Base-by-base conservation (phyloP, 2,113 vertebrate species). In the Cisticola juncidis region DNA sequence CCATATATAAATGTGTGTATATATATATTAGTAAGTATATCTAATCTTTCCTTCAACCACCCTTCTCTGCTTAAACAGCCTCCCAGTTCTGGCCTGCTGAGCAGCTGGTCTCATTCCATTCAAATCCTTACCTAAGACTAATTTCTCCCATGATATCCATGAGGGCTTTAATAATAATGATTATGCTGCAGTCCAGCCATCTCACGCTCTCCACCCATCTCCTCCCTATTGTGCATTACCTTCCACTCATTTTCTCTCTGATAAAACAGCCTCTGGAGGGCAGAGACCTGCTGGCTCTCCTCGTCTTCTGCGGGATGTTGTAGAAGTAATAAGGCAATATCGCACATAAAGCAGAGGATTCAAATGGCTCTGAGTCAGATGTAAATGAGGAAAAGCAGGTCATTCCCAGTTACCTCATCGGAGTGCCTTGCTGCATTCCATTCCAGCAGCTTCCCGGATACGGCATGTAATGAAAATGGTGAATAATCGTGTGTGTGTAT, bases 371-470 rank as follows among this genome's bases (percentile, higher is more conserved):
- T 97, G 96, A 97, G 90, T 96, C 92, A 97, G 90, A 95, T 93
- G 94, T 60, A 96, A 92, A 96, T 95, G 92, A 96, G 83, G 90
- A 94, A 88, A 97, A 96, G 93, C 93, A 97, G 95, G 94, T 96
- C 95, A 95, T 95, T 94, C 76, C 77, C 77, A 93, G 90, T 96
- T 97, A 97, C 96, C 93, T 96, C 95, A 96, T 38, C 85, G 33
- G 83, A 91, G 73, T 70, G 86, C 83, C 89, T 94, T 60, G 76
- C 74, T 86, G 90, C 80, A 93, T 97, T 90, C 60, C 95, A 93
- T 93, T 83, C 85, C 94, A 57, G 85, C 90, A 60, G 93, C 93
- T 97, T 93, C 90, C 93, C 40, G 92, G 94, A 95, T 93, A 97
- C 85, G 76, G 92, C 48, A 54, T 90, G 92, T 86, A 94, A 95